Conservation (phyloP, 2,888 invertebrate genomes). For the Podabrus alpinus region DNA sequence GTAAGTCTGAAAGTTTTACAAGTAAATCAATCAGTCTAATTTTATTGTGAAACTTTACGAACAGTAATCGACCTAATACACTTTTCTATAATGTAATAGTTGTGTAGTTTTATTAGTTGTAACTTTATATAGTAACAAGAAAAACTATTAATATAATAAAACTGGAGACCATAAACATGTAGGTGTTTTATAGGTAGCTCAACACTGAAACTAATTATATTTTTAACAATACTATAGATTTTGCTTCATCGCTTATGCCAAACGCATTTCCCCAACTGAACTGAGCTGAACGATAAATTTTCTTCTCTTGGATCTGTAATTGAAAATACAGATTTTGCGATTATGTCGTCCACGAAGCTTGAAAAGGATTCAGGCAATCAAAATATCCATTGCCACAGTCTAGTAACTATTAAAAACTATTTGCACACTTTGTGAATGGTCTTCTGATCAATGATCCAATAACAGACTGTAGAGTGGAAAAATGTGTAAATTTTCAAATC, state of each 20-base stretch:
- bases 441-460: background rate
- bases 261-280: no score
- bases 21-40: background rate
- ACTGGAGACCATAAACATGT: background rate
- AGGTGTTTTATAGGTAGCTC: background rate
- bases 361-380: no score
- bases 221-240: no score
- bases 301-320: no score
- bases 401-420: no score
- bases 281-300: no score
- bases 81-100: background rate
- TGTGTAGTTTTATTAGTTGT: background rate
- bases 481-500: background rate
- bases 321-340: no score
- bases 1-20: background rate
- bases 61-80: background rate
- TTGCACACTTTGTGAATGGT: no score
- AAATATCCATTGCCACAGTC: no score
- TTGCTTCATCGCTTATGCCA: no score
- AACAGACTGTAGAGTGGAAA: background rate
- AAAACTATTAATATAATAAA: background rate
- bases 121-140: background rate
- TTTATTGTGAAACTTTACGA: background rate
- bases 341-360: no score
- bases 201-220: no score